phyloP scores from a whole-genome alignment of 2,888 invertebrate species.

The Eupithecia abbreviata region DNA sequence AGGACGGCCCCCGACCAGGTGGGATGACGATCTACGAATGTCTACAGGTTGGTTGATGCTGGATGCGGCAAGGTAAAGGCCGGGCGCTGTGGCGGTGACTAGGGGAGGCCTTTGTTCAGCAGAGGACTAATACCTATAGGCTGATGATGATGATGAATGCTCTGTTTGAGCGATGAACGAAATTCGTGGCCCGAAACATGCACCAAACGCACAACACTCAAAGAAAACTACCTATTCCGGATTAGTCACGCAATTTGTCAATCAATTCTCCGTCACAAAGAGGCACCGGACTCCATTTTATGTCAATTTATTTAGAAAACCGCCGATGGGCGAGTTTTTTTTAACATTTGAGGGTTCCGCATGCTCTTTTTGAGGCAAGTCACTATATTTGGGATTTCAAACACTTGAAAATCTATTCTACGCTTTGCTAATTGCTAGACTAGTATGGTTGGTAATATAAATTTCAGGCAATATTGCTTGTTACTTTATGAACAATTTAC shows the following conservation, averaged over 20 bases:
- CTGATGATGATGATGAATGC: no score
- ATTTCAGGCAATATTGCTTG: no score
- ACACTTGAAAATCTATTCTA: background rate
- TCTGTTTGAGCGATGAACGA: background rate
- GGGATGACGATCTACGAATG: no score
- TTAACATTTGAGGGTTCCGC: conserved; percentile 13
- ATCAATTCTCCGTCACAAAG: conserved; percentile 79
- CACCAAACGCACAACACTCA: conserved; percentile 70
- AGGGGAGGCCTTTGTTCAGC: no score
- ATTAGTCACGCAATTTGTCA: conserved; percentile 84
- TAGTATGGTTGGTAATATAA: no score
- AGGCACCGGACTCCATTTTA: conserved; percentile 73
- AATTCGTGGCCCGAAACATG: conserved; percentile 56
- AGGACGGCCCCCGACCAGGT: no score
- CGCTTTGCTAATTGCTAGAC: no score
- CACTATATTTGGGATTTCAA: background rate
- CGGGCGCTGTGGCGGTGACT: no score
- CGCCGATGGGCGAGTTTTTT: conserved; percentile 14
- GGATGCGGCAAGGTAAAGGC: no score
- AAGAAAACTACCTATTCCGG: conserved; percentile 82
- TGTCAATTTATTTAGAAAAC: conserved; percentile 74
- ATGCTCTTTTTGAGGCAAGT: background rate
- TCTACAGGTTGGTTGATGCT: no score
- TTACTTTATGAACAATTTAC: no score
- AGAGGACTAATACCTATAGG: no score